A percentile compares a stretch with the other conserved stretches of the same genome.
phyloP scores from a whole-genome alignment of 1,140 invertebrate genomes.

The Heliconius hermathena region DNA sequence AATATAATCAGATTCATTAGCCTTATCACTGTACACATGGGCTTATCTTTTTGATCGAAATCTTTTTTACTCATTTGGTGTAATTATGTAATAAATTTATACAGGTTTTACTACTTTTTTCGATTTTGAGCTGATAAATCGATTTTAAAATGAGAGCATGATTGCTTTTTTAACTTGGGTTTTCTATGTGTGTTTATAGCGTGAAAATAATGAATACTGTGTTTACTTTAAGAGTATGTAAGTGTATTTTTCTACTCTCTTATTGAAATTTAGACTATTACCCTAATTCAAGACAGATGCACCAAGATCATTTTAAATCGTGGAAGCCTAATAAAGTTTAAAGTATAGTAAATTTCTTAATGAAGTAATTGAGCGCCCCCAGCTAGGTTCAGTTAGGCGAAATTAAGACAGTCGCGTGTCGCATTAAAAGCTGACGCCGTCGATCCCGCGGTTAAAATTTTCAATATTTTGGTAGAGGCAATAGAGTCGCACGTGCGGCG shows the following conservation, averaged over 20 bases:
- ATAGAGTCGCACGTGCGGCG: slow-evolving; percentile 63
- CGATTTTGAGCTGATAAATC: slow-evolving; percentile 7
- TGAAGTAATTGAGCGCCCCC: slow-evolving; percentile 39
- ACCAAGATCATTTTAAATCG: slow-evolving; percentile 1
- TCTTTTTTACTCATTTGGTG: slow-evolving; percentile 1
- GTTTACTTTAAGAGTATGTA: not conserved
- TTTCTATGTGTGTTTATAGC: not conserved
- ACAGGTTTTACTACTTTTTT: slow-evolving; percentile 1
- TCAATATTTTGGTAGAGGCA: slow-evolving; percentile 76
- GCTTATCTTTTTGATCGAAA: slow-evolving; percentile 2
- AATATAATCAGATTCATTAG: slow-evolving; percentile 12
- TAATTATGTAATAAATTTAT: slow-evolving; percentile 16
- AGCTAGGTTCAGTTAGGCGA: slow-evolving; percentile 56
- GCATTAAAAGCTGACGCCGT: slow-evolving; percentile 54
- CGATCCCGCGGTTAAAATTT: slow-evolving; percentile 74
- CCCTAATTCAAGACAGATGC: not conserved
- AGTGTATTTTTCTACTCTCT: not conserved
- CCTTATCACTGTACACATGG: not conserved
- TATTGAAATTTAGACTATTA: not conserved
- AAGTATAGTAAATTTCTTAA: slow-evolving; percentile 24
- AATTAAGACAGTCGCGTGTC: slow-evolving; percentile 74
- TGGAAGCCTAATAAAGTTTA: slow-evolving; percentile 21
- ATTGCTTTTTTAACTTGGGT: slow-evolving; percentile 9
- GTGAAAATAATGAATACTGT: not conserved
- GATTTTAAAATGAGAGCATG: slow-evolving; percentile 11